Evolutionary conservation across 2,797 vertebrate genomes (phyloP).

Genomic region (Hylomyscus alleni): DNA sequence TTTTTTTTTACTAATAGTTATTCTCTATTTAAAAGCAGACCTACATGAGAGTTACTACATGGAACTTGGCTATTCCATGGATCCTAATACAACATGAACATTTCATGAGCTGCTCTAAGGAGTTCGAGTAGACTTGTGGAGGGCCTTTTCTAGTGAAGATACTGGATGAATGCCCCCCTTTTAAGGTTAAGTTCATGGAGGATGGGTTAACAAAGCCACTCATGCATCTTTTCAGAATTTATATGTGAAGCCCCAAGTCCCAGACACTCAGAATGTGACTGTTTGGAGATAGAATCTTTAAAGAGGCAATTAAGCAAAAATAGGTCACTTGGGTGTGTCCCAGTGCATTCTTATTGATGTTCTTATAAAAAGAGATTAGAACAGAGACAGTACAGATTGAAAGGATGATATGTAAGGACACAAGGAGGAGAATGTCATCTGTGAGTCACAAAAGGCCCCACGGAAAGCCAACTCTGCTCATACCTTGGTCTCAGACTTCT

Average conservation of each 20-base stretch:
- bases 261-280: background rate
- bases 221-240: background rate
- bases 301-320: slow-evolving; percentile 9
- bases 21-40: slow-evolving; percentile 19
- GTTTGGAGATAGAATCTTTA: background rate
- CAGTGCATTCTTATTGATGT: background rate
- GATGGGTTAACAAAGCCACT: background rate
- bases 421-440: background rate
- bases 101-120: background rate
- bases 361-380: background rate
- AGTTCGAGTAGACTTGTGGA: slow-evolving; percentile 3
- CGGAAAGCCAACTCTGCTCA: background rate
- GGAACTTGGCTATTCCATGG: background rate
- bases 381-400: background rate
- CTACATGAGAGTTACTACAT: background rate
- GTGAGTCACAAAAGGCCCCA: background rate
- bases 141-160: background rate
- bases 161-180: background rate
- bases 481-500: background rate
- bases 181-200: background rate
- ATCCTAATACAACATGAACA: background rate
- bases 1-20: background rate
- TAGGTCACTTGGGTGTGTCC: background rate
- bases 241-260: background rate
- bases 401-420: background rate